Base-by-base conservation (phyloP, 1,140 invertebrate species). In the Drosophila biarmipes region DNA sequence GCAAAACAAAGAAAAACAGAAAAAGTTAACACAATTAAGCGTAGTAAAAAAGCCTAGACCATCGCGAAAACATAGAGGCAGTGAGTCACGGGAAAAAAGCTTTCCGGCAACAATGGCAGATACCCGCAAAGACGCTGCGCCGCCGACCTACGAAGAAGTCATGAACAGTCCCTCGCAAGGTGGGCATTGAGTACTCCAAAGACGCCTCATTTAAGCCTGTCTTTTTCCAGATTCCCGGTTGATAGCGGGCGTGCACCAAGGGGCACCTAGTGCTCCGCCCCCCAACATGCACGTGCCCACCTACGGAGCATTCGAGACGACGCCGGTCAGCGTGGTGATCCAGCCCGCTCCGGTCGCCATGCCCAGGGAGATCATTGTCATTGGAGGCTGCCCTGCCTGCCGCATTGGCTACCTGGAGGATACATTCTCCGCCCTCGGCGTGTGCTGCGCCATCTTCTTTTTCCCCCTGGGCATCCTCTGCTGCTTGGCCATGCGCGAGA, bases 381-480 rank as follows among this genome's bases (percentile, higher is more conserved):
- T 96, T 42, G 96, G 96, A 6, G 95, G 94, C 6, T 97, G 96
- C 92, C 96, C 96, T 51, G 94, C 95, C 7, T 97, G 96, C 90
- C 93, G 96, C 80, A 95, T 96, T 75, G 96, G 96, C 11, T 93
- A 96, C 34, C 90, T 97, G 52, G 95, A 96, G 92, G 96, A 97
- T 87, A 95, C 96, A 81, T 96, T 94, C 77, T 95, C 96, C 2
- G 95, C 95, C 80, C 91, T 96, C 15, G 96, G 96, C 27, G 91
- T 97, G 2, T 93, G 95, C 19, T 97, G 96, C 92, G 96, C 96
- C 5, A 96, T 97, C 67, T 93, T 96, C 45, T 97, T 96, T 91
- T 97, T 97, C 72, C 96, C 96, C 0, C 45, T 97, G 34, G 96
- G 96, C 38, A 94, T 97, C 48, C 91, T 97, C 0, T 97, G 95